Evolutionary conservation across 1,140 invertebrate species (phyloP).

Genomic region (Apis florea): DNA sequence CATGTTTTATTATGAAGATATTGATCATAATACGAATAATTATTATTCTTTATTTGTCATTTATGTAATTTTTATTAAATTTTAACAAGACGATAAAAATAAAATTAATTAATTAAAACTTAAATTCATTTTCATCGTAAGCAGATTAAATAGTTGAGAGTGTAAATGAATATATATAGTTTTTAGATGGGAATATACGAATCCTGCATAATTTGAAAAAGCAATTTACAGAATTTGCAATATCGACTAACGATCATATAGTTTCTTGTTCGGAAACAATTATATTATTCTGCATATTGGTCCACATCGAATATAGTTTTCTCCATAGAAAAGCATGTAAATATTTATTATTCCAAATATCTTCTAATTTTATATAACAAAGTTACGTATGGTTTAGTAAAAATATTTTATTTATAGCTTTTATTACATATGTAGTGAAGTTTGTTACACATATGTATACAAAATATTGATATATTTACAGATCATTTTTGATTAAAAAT

Average conservation of each 20-base stretch:
- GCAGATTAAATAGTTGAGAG: not conserved
- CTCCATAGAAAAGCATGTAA: not conserved
- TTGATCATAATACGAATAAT: no score
- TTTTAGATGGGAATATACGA: not conserved
- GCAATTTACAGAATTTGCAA: slow-evolving; percentile 10
- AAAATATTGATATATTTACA: no score
- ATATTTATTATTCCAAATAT: not conserved
- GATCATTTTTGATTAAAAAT: no score
- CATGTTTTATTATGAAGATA: no score
- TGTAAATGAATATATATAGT: not conserved
- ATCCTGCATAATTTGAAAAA: not conserved
- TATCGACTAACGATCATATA: not conserved
- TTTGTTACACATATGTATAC: no score
- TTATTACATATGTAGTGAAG: no score
- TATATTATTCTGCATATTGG: not conserved
- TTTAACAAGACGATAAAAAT: not conserved
- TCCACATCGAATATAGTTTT: not conserved
- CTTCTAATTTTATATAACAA: not conserved
- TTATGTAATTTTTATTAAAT: not conserved
- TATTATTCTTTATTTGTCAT: no score
- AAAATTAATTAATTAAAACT: not conserved
- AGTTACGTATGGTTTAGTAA: no score
- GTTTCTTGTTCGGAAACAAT: not conserved
- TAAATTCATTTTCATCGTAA: not conserved
- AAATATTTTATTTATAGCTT: no score